phyloP scores from a whole-genome alignment of 2,113 vertebrate species.

The Stictonetta naevosa region DNA sequence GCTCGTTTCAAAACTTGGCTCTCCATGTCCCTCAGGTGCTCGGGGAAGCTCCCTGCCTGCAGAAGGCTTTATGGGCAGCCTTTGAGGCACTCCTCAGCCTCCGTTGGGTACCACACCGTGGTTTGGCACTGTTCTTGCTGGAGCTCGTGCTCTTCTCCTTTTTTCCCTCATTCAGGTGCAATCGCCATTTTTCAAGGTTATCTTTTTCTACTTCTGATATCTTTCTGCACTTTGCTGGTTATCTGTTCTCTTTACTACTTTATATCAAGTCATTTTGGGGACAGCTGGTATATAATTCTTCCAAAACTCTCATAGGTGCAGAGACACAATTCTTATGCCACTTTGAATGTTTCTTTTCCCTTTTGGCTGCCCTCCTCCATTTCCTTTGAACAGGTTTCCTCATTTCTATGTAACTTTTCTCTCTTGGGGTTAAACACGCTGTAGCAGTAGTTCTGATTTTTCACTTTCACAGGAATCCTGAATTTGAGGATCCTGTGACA shows the following conservation, averaged over 20 bases:
- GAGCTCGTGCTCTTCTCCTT: not conserved
- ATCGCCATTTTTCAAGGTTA: not conserved
- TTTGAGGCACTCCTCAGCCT: not conserved
- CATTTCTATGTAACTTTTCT: not conserved
- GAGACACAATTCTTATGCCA: rapidly evolving
- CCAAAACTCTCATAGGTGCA: not conserved
- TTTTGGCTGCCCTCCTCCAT: not conserved
- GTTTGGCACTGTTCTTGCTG: not conserved
- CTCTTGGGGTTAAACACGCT: not conserved
- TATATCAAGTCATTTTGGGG: not conserved
- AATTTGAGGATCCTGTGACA: not conserved
- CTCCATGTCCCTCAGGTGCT: not conserved
- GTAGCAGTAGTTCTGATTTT: not conserved
- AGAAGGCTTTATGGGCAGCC: not conserved
- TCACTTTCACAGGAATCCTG: not conserved
- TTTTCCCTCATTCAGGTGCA: not conserved
- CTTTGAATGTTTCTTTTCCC: not conserved
- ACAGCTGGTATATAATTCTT: not conserved
- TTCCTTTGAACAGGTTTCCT: not conserved
- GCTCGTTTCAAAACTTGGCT: not conserved
- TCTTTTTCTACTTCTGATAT: not conserved
- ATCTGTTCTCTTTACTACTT: not conserved
- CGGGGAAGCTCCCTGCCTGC: not conserved
- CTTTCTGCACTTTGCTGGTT: not conserved
- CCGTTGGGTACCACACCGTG: rapidly evolving